Conservation (phyloP, 2,113 vertebrate species). For the Caloenas nicobarica region DNA sequence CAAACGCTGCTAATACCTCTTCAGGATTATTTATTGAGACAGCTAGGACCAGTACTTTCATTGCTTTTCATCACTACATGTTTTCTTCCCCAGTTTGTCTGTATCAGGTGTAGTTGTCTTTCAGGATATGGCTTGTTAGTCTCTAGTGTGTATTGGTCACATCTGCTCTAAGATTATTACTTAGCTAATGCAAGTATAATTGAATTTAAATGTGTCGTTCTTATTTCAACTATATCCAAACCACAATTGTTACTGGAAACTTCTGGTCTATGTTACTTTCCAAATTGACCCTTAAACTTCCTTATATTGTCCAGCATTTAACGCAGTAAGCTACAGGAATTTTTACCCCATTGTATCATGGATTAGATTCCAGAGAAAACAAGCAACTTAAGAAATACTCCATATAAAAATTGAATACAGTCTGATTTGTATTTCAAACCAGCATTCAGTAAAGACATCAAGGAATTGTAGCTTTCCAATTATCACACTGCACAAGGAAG, state of each 20-base stretch:
- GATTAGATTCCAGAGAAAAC: slow-evolving; percentile 9
- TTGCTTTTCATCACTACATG: not conserved
- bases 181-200: not conserved
- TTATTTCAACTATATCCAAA: slow-evolving; percentile 38
- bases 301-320: not conserved
- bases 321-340: not conserved
- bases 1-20: slow-evolving; percentile 16
- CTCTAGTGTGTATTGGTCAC: not conserved
- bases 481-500: not conserved
- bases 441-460: not conserved
- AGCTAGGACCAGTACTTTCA: not conserved
- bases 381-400: not conserved
- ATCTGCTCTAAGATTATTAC: not conserved
- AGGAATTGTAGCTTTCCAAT: not conserved
- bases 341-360: not conserved
- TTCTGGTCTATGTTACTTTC: not conserved
- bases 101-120: not conserved
- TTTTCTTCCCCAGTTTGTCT: not conserved
- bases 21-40: slow-evolving; percentile 12
- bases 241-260: slow-evolving; percentile 38
- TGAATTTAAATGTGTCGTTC: not conserved
- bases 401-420: not conserved
- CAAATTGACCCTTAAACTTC: slow-evolving; percentile 23
- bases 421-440: not conserved
- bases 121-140: not conserved